Percentiles rank a stretch among this genome's conserved stretches.
phyloP scores from a whole-genome alignment of 1,140 invertebrate species.

The Halesus radiatus region DNA sequence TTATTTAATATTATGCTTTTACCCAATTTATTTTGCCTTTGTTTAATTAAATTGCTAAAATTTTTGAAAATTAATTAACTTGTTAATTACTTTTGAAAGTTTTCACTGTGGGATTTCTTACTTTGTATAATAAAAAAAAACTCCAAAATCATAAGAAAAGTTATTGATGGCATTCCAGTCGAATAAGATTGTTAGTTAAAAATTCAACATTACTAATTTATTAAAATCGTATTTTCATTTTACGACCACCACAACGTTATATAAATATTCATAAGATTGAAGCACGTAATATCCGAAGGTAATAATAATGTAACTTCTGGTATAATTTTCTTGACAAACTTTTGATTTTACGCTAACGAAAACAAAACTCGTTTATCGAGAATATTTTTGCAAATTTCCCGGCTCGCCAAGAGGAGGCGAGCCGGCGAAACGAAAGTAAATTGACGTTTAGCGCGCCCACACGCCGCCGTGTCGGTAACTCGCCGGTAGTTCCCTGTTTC shows the following conservation, averaged over 20 bases:
- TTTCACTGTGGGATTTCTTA: too few species aligned
- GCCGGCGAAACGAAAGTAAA: slow-evolving; percentile 39
- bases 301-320: not conserved
- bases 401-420: not conserved
- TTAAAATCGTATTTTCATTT: not conserved
- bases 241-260: too few species aligned
- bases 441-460: slow-evolving; percentile 28
- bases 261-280: not conserved
- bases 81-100: too few species aligned
- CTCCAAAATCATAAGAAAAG: too few species aligned
- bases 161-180: too few species aligned
- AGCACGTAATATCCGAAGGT: not conserved
- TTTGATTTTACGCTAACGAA: slow-evolving; percentile 38
- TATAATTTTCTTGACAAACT: slow-evolving; percentile 7
- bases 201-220: not conserved
- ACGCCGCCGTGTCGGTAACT: not conserved
- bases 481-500: slow-evolving; percentile 1
- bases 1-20: too few species aligned
- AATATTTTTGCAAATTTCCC: slow-evolving; percentile 20
- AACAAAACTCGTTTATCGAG: slow-evolving; percentile 30
- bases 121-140: too few species aligned
- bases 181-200: too few species aligned
- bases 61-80: too few species aligned
- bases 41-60: too few species aligned
- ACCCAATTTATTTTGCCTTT: too few species aligned